Evolutionary conservation across 2,113 vertebrate species (phyloP).

Genomic region (Chloropsis cyanopogon): DNA sequence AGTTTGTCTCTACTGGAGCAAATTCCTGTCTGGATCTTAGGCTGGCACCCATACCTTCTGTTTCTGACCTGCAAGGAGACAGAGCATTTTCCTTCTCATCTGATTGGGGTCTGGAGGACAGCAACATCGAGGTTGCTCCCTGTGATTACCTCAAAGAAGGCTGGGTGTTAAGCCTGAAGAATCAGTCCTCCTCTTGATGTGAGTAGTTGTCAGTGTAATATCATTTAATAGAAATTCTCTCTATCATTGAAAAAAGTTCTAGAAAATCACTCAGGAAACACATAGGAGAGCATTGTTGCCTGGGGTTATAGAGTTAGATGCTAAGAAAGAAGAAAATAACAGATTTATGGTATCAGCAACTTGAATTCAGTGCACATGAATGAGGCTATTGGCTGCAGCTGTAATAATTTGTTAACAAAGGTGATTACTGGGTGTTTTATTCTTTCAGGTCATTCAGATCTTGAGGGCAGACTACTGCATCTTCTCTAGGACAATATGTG

Average conservation of each 20-base stretch:
- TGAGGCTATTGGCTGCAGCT: background rate
- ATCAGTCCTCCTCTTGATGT: background rate
- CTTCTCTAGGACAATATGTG: background rate
- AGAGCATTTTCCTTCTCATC: background rate
- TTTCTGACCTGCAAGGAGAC: background rate
- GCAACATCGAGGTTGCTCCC: fast-evolving
- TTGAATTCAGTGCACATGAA: background rate
- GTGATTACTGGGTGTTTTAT: background rate
- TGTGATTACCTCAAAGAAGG: background rate
- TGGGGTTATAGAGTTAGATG: background rate
- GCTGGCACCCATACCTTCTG: background rate
- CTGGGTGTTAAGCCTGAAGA: background rate
- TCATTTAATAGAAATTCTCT: background rate
- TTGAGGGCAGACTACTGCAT: background rate
- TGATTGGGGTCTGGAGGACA: background rate
- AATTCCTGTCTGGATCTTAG: background rate
- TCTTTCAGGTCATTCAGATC: background rate
- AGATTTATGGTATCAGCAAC: background rate
- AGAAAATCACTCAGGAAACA: background rate
- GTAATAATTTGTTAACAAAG: background rate
- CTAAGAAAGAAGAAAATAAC: background rate
- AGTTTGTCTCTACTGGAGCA: background rate
- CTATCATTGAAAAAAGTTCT: background rate
- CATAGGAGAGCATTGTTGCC: background rate
- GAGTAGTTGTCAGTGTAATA: background rate